Conservation (phyloP, 1,140 invertebrate species). For the Drosophila bocki region DNA sequence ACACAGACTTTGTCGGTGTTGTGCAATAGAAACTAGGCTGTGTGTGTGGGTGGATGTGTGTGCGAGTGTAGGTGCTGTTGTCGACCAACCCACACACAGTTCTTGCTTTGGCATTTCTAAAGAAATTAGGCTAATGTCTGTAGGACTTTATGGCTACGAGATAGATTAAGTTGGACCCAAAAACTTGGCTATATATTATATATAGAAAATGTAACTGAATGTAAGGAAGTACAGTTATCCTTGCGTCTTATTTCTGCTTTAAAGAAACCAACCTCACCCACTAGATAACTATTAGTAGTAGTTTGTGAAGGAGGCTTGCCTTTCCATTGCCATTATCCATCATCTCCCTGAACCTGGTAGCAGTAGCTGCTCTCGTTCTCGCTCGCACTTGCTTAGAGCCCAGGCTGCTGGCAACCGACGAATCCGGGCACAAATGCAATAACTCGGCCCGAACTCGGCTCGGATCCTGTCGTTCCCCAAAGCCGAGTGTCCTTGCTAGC, state of each 20-base stretch:
- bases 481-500: slow-evolving; percentile 55
- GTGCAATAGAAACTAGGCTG: slow-evolving; percentile 62
- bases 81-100: slow-evolving; percentile 75
- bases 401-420: slow-evolving; percentile 42
- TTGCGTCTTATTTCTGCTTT: no score
- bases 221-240: neutral
- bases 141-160: neutral
- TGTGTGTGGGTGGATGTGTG: slow-evolving; percentile 11
- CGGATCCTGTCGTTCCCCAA: slow-evolving; percentile 37
- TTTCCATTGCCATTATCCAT: slow-evolving; percentile 35
- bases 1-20: slow-evolving; percentile 16
- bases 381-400: slow-evolving; percentile 38
- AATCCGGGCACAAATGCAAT: slow-evolving; percentile 44
- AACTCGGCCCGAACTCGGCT: slow-evolving; percentile 29
- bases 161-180: neutral
- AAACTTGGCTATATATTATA: neutral
- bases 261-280: neutral
- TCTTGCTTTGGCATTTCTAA: slow-evolving; percentile 16
- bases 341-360: slow-evolving; percentile 26
- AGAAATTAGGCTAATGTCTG: slow-evolving; percentile 75
- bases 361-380: slow-evolving; percentile 26
- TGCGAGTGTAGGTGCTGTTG: slow-evolving; percentile 63
- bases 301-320: neutral
- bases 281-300: neutral
- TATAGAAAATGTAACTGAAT: neutral